A percentile compares a stretch with the other conserved stretches of the same genome.
These are phyloP conservation scores for Bufo bufo DNA, from an alignment of 2,113 vertebrate species.

Conservation along the genomic window DNA sequence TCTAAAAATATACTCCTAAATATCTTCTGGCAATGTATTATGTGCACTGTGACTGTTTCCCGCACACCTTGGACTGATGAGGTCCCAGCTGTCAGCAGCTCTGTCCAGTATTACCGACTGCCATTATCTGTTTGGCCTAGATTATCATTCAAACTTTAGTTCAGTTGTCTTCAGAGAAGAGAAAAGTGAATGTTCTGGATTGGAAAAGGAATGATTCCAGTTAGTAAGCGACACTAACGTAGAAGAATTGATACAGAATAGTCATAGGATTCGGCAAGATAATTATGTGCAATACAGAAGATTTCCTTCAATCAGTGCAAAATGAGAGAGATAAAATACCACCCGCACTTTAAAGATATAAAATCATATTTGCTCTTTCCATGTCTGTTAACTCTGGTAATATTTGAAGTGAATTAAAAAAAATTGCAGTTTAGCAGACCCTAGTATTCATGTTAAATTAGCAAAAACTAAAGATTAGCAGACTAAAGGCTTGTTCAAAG, in stretches of 20 bases:
- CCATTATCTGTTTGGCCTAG: slow-evolving; percentile 13
- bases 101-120: not conserved
- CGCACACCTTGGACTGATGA: slow-evolving; percentile 12
- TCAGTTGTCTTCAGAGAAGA: slow-evolving; percentile 15
- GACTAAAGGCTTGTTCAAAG: slow-evolving; percentile 24
- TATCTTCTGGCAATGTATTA: not conserved
- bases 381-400: slow-evolving; percentile 28
- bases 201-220: slow-evolving; percentile 29
- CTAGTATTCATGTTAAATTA: slow-evolving; percentile 37
- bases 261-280: slow-evolving; percentile 18
- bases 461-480: slow-evolving; percentile 42
- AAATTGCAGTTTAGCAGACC: slow-evolving; percentile 34
- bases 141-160: slow-evolving; percentile 3
- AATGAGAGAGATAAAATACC: slow-evolving; percentile 45
- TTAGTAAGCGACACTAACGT: slow-evolving; percentile 46
- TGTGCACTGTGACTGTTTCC: slow-evolving; percentile 3
- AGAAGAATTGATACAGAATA: slow-evolving; percentile 51
- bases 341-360: slow-evolving; percentile 41
- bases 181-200: slow-evolving; percentile 13
- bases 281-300: slow-evolving; percentile 52
- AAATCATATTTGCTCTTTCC: slow-evolving; percentile 40
- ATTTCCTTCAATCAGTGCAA: slow-evolving; percentile 51
- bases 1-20: not conserved
- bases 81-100: not conserved
- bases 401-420: slow-evolving; percentile 38